phyloP scores from a whole-genome alignment of 2,113 vertebrate species.

The Ranitomeya imitator region DNA sequence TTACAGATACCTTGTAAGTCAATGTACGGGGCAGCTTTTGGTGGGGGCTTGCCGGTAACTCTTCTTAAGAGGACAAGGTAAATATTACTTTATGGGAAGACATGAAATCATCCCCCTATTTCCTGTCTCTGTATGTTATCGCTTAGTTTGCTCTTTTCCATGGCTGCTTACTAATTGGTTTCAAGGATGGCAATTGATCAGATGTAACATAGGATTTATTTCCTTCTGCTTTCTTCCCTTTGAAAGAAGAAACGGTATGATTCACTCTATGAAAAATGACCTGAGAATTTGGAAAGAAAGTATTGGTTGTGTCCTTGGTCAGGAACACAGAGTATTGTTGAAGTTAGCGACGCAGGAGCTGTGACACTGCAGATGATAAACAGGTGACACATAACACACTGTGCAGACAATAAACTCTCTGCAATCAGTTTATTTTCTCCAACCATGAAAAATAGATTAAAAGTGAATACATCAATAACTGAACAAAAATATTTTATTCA shows the following conservation, averaged over 20 bases:
- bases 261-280: slow-evolving; percentile 29
- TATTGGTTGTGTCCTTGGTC: slow-evolving; percentile 30
- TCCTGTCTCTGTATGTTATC: no score
- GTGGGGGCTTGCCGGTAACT: no score
- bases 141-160: neutral
- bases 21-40: no score
- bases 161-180: slow-evolving; percentile 12
- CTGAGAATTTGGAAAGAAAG: neutral
- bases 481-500: neutral
- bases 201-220: neutral
- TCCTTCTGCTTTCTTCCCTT: neutral
- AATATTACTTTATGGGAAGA: no score
- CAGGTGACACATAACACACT: neutral
- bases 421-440: neutral
- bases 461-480: neutral
- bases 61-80: no score
- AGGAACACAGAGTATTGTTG: neutral
- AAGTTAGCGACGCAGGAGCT: neutral
- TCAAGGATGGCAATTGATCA: neutral
- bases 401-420: neutral
- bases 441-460: neutral
- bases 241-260: neutral
- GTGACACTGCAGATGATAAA: neutral
- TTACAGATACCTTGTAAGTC: no score
- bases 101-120: no score